Base-by-base conservation (phyloP, 1,140 invertebrate species). In the Achatina immaculata region DNA sequence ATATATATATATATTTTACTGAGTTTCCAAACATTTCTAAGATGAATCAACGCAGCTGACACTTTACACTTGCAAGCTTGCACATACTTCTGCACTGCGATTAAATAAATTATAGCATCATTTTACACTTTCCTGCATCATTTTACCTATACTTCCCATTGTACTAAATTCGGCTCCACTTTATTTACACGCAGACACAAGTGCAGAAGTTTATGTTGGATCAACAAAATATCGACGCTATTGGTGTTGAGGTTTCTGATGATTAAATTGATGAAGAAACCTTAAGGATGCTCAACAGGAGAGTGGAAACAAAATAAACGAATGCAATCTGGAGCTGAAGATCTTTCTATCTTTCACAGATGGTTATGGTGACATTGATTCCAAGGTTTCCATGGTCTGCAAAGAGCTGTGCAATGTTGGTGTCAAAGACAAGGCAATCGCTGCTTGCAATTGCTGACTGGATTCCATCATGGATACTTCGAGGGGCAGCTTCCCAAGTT, bases 371-470 rank as follows among this genome's bases (percentile, higher is more conserved):
- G 83, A 99, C 99, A 93, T 99, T 99, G 85, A 99, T 99, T 84
- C 98, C 98, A 80, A 99, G 93, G 92, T 99, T 99, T 9, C 98
- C 98, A 92, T 99, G 99, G 90, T 99, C 98, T 36, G 98, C 97
- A 94, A 99, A 99, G 62, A 99, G 93, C 91, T 99, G 96, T 79
- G 98, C 99, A 91, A 99, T 97, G 74, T 96, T 97, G 38, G 97
- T 98, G 91, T 99, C 98, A 93, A 99, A 99, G 58, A 99, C 97
- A 72, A 99, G 94, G 92, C 98, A 99, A 92, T 99, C 98, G 69
- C 97, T 99, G 89, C 97, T 98, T 90, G 97, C 94, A 85, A 99
- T 99, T 28, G 98, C 98, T 34, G 96, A 96, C 48, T 97, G 96
- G 7, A 99, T 97, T 71, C 98, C 98, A 93, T 99, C 99, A 88